Base-by-base conservation (phyloP, 2,888 invertebrate genomes). In the Hybos culiciformis region DNA sequence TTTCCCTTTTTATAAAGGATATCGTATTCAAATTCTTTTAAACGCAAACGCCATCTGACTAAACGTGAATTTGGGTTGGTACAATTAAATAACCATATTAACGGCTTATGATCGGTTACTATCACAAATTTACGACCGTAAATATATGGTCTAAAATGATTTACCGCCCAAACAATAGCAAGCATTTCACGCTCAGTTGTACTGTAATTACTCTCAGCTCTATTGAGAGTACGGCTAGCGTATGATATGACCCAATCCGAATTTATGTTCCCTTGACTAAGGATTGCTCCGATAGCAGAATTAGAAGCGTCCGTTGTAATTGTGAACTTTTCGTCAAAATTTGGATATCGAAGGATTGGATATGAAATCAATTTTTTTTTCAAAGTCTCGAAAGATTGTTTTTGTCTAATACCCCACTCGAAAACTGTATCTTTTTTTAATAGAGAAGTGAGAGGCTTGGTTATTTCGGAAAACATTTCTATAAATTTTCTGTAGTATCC, bases 321-420 rank as follows among this genome's bases (percentile, higher is more conserved):
- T 5, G 46, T 40, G 39, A 58, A 59, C 3, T 48, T 40, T 45
- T 54, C 44, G 1, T 44, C 37, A 40, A 62, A 62, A 42, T 60
- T 56, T 4, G 58, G 58, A 33, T 58, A 62, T 41, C 57, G 51
- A 18, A 65, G 37, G 6, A 63, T 47, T 1, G 59, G 60, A 24
- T 53, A 52, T 33, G 53, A 4, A 3, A 38, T 20, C 4, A 46
- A 33, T 5, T 11, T 17, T 29, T 46, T 15, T 18, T 44, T 44
- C 6, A 42, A 12, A 19, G 15, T 37, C 11, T 36, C 14, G 12
- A 44, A 47, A 7, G 44, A 24, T 18, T 41, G 11, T n/a, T 39
- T 20, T 12, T 42, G 42, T n/a, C n/a, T n/a, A n/a, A n/a, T n/a
- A n/a, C n/a, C n/a, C n/a, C n/a, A n/a, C n/a, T n/a, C n/a, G n/a